These are phyloP conservation scores for Dynastes hyllus DNA, from an alignment of 2,888 invertebrate genomes.

Conservation along the genomic window DNA sequence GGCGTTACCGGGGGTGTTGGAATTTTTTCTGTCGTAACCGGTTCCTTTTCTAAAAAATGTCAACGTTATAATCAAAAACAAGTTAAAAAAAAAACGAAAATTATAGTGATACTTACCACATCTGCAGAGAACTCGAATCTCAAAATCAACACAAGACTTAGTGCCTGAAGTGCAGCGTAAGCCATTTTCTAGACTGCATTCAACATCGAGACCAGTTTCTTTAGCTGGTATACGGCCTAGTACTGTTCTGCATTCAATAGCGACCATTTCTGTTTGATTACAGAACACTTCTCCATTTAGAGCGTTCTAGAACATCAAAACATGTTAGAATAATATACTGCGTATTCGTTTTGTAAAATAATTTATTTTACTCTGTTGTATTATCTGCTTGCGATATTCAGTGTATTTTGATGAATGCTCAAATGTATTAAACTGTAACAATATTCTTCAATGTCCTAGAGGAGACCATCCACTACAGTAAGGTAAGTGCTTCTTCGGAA, in stretches of 20 bases:
- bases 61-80: background rate
- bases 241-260: conserved; percentile 85
- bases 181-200: conserved; percentile 84
- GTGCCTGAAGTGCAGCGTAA: conserved; percentile 76
- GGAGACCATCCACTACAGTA: no score
- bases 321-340: background rate
- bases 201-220: conserved; percentile 82
- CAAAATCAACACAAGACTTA: conserved; percentile 84
- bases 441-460: no score
- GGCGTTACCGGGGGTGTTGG: background rate
- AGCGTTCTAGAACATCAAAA: conserved; percentile 56
- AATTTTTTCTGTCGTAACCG: background rate
- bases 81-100: background rate
- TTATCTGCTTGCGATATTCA: no score
- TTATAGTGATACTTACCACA: conserved; percentile 69
- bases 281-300: conserved; percentile 75
- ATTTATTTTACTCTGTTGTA: no score
- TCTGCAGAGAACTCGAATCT: conserved; percentile 84
- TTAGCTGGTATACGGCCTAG: conserved; percentile 77
- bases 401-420: no score
- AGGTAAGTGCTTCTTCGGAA: no score
- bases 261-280: conserved; percentile 76
- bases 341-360: no score
- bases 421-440: no score
- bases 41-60: background rate